Evolutionary conservation across 2,113 vertebrate species (phyloP).

Genomic region (Motacilla tschutschensis): DNA sequence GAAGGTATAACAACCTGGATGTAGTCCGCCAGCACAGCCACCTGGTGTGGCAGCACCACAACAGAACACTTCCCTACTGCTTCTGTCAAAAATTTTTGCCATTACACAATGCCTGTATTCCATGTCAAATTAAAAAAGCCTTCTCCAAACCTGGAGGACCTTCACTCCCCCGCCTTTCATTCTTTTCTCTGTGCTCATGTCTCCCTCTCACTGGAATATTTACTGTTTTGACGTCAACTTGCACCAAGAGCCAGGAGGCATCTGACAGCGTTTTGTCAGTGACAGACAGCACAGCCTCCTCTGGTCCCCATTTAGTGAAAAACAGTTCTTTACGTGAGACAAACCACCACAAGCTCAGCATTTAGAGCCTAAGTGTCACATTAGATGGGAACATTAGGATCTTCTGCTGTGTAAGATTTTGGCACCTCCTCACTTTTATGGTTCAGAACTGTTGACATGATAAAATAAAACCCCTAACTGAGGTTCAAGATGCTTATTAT

Average conservation of each 20-base stretch:
- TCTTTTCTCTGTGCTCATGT: not conserved
- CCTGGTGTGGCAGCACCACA: not conserved
- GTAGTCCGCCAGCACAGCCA: not conserved
- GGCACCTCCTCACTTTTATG: not conserved
- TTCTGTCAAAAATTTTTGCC: not conserved
- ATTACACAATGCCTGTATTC: not conserved
- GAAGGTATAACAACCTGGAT: not conserved
- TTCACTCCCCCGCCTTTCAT: not conserved
- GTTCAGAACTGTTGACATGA: slow-evolving; percentile 18
- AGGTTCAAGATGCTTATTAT: slow-evolving; percentile 3
- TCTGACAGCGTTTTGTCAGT: not conserved
- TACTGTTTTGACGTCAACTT: not conserved
- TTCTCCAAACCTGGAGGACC: not conserved
- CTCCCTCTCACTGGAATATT: not conserved
- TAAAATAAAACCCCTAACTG: slow-evolving; percentile 3
- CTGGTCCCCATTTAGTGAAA: not conserved
- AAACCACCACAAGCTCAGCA: not conserved
- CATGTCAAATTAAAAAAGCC: not conserved
- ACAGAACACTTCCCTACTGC: not conserved
- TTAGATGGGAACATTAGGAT: not conserved
- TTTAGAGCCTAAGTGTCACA: not conserved
- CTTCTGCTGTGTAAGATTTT: slow-evolving; percentile 13
- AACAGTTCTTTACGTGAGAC: not conserved
- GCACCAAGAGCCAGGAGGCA: not conserved
- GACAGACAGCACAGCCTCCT: not conserved